Base-by-base conservation (phyloP, 2,888 invertebrate species). In the Slavum lentiscoides region DNA sequence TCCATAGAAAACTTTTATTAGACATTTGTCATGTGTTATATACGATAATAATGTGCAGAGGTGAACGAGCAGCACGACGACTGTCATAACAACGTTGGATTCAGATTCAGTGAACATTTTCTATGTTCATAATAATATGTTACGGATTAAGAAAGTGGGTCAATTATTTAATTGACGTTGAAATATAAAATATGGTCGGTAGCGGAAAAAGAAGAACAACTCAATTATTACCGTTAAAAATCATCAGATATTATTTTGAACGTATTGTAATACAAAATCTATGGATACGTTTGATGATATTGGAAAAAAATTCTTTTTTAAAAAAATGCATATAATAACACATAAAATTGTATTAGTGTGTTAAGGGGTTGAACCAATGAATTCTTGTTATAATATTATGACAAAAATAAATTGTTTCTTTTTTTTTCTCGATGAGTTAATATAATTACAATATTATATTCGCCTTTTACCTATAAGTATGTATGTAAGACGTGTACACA, bases 1-100 rank as follows among this genome's bases (percentile, higher is more conserved):
- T n/a, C 53, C 21, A 64, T 74, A 15, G 8, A 37, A 49, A 13
- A 74, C n/a, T 64, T 74, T 62, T 70, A 70, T 70, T 49, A 49
- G 30, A 62, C 49, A 62, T 74, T 64, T 55, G n/a, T 30, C 53
- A 53, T 37, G 62, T 21, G 53, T 53, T n/a, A 2, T 62, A 13
- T 37, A 30, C 30, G 30, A 30, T 11, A 30, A 49, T 64, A 17
- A 68, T 61, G 17, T 15, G 61, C 11, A 30, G 30, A 76, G 9
- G 37, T 13, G 49, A 49, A 49, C 3, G 49, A 49, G 9, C 17
- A 74, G 53, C 2, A 55, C 17, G 53, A 23, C n/a, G 15, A 2
- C 9, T 68, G 13, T 23, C 13, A 17, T 53, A 53, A 68, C 15
- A 23, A 17, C 21, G 59, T 11, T 59, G 59, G 8, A 64, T 21